phyloP scores from a whole-genome alignment of 2,888 invertebrate species.

The Sinodicranocentrus sp. region DNA sequence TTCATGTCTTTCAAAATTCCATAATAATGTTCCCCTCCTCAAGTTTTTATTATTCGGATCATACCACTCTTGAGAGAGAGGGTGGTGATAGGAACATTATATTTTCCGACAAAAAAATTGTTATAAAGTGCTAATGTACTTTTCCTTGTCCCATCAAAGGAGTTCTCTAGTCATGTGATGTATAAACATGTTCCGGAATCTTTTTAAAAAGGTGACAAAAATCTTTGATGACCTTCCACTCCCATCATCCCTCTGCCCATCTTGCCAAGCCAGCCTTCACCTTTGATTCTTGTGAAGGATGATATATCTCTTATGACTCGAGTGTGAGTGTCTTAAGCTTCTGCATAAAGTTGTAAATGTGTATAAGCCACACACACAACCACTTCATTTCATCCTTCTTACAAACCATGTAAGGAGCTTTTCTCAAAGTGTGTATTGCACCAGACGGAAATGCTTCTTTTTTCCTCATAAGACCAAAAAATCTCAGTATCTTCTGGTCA shows the following conservation, averaged over 20 bases:
- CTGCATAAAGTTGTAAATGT: too few relatives aligned
- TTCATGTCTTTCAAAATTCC: background rate
- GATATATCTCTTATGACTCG: slow-evolving; percentile 30
- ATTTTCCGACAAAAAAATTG: background rate
- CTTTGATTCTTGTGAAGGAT: slow-evolving; percentile 56
- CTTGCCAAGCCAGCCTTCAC: slow-evolving; percentile 44
- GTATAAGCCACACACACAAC: too few relatives aligned
- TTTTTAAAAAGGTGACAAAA: slow-evolving; percentile 50
- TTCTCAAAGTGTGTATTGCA: too few relatives aligned
- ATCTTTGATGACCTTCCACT: slow-evolving; percentile 56
- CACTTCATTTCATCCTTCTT: too few relatives aligned
- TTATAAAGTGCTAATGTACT: slow-evolving; percentile 55
- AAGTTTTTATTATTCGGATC: background rate
- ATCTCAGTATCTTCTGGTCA: slow-evolving; percentile 65
- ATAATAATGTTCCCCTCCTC: slow-evolving; percentile 1
- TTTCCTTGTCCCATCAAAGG: slow-evolving; percentile 41
- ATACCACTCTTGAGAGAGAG: background rate
- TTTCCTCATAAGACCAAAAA: slow-evolving; percentile 6
- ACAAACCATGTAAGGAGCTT: too few relatives aligned
- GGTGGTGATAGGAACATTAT: background rate
- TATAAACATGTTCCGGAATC: background rate
- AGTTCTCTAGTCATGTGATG: background rate
- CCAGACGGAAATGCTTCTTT: slow-evolving; percentile 4
- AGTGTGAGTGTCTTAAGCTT: too few relatives aligned
- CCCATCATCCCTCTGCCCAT: background rate